These are phyloP conservation scores for Patella depressa DNA, from an alignment of 2,888 invertebrate species.

Conservation along the genomic window DNA sequence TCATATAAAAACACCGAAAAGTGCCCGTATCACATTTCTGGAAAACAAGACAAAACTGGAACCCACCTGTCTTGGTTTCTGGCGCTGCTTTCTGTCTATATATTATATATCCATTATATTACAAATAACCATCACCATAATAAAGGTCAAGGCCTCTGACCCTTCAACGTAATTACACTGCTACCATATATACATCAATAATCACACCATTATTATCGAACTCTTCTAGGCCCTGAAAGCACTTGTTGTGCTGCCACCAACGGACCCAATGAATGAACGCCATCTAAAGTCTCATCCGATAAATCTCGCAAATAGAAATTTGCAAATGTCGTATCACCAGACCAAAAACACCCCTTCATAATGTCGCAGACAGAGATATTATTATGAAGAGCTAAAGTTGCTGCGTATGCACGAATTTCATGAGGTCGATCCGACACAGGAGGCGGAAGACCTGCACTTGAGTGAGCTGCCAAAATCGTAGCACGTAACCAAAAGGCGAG, in stretches of 20 bases:
- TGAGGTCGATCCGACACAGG: background rate
- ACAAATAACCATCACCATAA: constrained; percentile 4
- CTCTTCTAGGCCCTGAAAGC: background rate
- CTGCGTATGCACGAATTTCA: background rate
- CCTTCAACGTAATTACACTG: background rate
- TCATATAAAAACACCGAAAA: background rate
- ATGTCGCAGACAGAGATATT: background rate
- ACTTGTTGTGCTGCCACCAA: background rate
- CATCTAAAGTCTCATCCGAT: background rate
- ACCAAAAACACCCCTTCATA: background rate
- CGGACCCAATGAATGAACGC: background rate
- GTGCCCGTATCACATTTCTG: background rate
- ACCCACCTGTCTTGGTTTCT: background rate
- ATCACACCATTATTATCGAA: background rate
- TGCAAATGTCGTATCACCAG: background rate
- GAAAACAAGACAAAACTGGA: background rate
- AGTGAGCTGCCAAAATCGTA: background rate
- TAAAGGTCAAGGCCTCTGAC: constrained; percentile 6
- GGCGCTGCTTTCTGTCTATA: background rate
- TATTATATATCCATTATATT: background rate
- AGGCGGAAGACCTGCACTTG: background rate
- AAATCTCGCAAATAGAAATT: constrained; percentile 1
- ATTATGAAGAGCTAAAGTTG: background rate
- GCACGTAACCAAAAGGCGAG: background rate
- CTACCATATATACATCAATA: background rate